These are phyloP conservation scores for Apodemia zela DNA, from an alignment of 2,888 invertebrate genomes.

Conservation along the genomic window DNA sequence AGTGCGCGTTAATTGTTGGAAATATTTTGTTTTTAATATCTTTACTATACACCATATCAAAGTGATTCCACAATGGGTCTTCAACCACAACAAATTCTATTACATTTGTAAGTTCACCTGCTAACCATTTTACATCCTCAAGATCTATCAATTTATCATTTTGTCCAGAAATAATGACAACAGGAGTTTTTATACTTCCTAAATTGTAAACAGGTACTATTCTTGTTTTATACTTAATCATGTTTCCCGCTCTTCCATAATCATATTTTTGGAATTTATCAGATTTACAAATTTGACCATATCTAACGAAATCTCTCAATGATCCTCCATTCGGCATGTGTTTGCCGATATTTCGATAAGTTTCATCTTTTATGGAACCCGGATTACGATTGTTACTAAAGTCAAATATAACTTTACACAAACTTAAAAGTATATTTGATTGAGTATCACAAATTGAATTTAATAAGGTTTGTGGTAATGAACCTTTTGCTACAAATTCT, in stretches of 20 bases:
- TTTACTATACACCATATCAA: slow-evolving; percentile 42
- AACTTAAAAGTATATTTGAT: slow-evolving; percentile 16
- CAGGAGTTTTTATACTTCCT: slow-evolving; percentile 39
- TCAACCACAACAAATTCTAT: slow-evolving; percentile 29
- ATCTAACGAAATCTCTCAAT: slow-evolving; percentile 42
- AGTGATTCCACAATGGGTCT: slow-evolving; percentile 39
- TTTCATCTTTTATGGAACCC: slow-evolving; percentile 36
- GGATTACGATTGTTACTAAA: slow-evolving; percentile 29
- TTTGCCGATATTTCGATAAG: slow-evolving; percentile 28
- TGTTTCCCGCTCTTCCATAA: slow-evolving; percentile 41
- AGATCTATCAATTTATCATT: slow-evolving; percentile 44
- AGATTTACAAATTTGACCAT: slow-evolving; percentile 37
- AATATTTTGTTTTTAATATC: slow-evolving; percentile 24
- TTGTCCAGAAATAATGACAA: slow-evolving; percentile 38
- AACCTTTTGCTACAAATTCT: slow-evolving; percentile 28
- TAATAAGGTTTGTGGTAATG: slow-evolving; percentile 21
- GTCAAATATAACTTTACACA: slow-evolving; percentile 26
- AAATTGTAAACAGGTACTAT: slow-evolving; percentile 45
- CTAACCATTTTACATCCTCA: slow-evolving; percentile 37
- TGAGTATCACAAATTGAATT: slow-evolving; percentile 25
- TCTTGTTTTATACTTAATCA: slow-evolving; percentile 36
- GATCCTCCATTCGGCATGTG: slow-evolving; percentile 48
- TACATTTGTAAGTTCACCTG: slow-evolving; percentile 38
- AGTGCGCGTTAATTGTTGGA: slow-evolving; percentile 24
- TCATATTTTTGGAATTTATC: slow-evolving; percentile 41